These are phyloP conservation scores for Philopedon plagiatum DNA, from an alignment of 2,888 invertebrate species.

Conservation along the genomic window DNA sequence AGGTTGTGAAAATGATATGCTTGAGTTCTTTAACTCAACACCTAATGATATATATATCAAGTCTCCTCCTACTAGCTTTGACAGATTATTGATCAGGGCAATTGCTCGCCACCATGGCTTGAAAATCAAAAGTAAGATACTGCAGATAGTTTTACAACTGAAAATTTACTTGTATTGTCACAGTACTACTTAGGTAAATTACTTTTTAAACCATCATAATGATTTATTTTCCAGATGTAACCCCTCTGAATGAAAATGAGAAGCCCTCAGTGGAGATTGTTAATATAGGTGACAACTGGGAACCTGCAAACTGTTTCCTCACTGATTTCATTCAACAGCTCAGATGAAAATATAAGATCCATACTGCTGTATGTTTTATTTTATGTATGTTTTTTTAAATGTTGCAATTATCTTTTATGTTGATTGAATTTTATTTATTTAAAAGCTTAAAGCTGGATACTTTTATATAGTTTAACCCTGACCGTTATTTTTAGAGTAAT, in stretches of 20 bases:
- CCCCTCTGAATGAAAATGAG: conserved; percentile 37
- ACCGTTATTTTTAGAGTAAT: neutral
- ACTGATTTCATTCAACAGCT: conserved; percentile 58
- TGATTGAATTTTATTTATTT: neutral
- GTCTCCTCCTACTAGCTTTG: conserved; percentile 60
- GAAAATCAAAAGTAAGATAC: conserved; percentile 59
- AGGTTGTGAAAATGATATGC: conserved; percentile 58
- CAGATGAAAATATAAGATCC: conserved; percentile 39
- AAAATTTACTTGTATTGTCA: no score
- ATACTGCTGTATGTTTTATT: neutral
- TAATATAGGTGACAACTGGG: conserved; percentile 56
- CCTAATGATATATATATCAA: conserved; percentile 58
- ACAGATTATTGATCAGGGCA: conserved; percentile 62
- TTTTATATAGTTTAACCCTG: no score
- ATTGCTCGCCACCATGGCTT: conserved; percentile 64
- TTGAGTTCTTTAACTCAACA: conserved; percentile 58
- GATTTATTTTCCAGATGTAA: conserved; percentile 48
- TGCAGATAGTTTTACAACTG: no score
- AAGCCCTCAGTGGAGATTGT: conserved; percentile 54
- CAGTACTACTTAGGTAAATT: no score
- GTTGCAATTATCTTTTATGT: neutral
- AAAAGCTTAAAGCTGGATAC: neutral
- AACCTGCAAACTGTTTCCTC: conserved; percentile 57
- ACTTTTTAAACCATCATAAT: no score
- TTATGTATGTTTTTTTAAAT: neutral